phyloP scores from a whole-genome alignment of 2,113 vertebrate genomes.

The Alethe castanea region DNA sequence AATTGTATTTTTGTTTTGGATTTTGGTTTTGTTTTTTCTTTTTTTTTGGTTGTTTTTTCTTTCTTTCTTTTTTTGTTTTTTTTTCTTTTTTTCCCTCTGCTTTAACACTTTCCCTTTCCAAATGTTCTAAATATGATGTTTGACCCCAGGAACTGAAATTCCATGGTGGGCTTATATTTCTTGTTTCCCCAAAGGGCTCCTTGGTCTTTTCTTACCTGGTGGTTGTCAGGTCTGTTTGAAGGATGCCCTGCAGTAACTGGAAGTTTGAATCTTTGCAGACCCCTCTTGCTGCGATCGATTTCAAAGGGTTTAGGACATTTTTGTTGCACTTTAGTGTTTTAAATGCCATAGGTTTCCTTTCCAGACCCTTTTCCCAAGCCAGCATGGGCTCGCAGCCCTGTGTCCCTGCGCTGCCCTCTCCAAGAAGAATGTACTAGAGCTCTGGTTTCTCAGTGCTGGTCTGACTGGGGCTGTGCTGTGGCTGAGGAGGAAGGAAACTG shows the following conservation, averaged over 20 bases:
- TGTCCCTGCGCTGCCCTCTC: slow-evolving; percentile 13
- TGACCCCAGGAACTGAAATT: slow-evolving; percentile 24
- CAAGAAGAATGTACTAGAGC: neutral
- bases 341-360: slow-evolving; percentile 49
- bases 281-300: neutral
- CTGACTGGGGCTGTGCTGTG: neutral
- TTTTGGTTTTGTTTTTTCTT: neutral
- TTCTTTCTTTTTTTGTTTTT: neutral
- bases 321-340: slow-evolving; percentile 71
- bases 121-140: slow-evolving; percentile 64
- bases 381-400: neutral
- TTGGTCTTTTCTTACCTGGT: neutral
- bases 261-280: slow-evolving; percentile 53
- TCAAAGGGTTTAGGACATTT: slow-evolving; percentile 49
- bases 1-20: slow-evolving; percentile 13
- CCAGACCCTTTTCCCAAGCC: slow-evolving; percentile 11
- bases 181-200: slow-evolving; percentile 48
- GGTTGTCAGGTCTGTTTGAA: slow-evolving; percentile 24
- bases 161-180: neutral
- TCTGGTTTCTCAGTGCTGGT: slow-evolving; percentile 35
- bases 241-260: slow-evolving; percentile 53
- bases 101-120: slow-evolving; percentile 63
- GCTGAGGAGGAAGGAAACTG: neutral
- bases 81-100: neutral
- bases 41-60: neutral